A percentile compares a stretch with the other conserved stretches of the same genome.
Conservation (phyloP, 92 coral and sea anemone species). For the Umimayanthus kanabou region DNA sequence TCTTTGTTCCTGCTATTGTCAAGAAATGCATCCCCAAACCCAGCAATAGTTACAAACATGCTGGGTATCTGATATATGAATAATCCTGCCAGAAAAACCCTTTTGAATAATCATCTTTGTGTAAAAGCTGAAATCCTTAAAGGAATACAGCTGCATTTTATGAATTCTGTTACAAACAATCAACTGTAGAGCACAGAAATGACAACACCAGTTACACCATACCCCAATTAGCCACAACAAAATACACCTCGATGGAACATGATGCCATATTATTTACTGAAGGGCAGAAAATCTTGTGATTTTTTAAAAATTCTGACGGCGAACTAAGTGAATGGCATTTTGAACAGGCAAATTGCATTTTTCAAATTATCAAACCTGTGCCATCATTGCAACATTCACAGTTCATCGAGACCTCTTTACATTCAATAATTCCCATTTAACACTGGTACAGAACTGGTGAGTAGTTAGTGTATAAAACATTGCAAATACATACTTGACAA, state of each 20-base stretch:
- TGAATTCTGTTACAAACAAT: no score
- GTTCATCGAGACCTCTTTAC: background rate
- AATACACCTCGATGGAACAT: background rate
- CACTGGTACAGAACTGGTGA: background rate
- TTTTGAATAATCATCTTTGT: background rate
- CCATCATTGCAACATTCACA: no score
- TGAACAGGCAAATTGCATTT: background rate
- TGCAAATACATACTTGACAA: no score
- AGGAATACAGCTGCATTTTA: no score
- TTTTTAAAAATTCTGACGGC: background rate
- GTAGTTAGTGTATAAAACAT: background rate
- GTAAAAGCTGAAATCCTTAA: background rate
- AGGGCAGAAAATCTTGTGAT: background rate
- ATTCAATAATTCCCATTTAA: background rate
- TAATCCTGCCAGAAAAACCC: background rate
- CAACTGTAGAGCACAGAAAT: no score
- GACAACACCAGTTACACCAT: no score
- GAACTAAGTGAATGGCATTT: background rate
- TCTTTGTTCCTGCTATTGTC: no score
- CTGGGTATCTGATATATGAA: background rate
- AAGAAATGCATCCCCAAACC: background rate
- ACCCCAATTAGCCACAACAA: no score
- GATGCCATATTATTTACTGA: background rate
- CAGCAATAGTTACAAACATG: background rate
- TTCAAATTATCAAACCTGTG: no score